Conservation (phyloP, 2,797 vertebrate genomes). For the Protosalanx chinensis region DNA sequence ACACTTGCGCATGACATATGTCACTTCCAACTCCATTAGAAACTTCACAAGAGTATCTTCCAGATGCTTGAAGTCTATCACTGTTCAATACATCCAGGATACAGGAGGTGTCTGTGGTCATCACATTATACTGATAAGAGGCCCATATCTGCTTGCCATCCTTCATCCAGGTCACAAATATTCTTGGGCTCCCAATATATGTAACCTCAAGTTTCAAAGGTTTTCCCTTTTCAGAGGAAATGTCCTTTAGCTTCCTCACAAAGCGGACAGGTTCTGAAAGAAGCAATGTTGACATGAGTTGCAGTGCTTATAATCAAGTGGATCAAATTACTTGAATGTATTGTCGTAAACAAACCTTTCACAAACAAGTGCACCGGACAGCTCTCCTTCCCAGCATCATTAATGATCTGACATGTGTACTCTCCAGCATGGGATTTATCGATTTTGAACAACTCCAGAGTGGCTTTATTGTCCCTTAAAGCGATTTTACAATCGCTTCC, state of each 20-base stretch:
- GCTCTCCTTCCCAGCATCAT: conserved; percentile 79
- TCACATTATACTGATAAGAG: conserved; percentile 83
- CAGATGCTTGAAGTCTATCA: conserved; percentile 77
- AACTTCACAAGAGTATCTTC: conserved; percentile 85
- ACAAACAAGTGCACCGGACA: conserved; percentile 79
- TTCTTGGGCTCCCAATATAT: conserved; percentile 81
- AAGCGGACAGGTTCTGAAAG: conserved; percentile 76
- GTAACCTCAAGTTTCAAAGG: conserved; percentile 84
- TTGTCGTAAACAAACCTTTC: conserved; percentile 79
- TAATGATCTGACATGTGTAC: conserved; percentile 75
- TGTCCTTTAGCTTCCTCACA: conserved; percentile 85
- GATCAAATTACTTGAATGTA: not conserved
- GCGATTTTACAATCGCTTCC: conserved; percentile 78
- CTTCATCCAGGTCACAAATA: conserved; percentile 88
- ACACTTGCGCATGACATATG: conserved; percentile 65
- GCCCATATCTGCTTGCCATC: conserved; percentile 75
- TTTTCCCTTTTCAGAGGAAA: conserved; percentile 80
- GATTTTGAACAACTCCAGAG: conserved; percentile 78
- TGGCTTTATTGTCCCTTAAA: conserved; percentile 73
- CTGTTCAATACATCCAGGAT: conserved; percentile 76
- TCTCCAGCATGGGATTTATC: conserved; percentile 81
- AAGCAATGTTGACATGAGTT: conserved; percentile 46
- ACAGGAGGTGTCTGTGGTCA: conserved; percentile 80
- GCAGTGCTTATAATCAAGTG: conserved; percentile 12
- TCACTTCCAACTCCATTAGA: conserved; percentile 83